Percentiles rank a stretch among this genome's conserved stretches.
These are phyloP conservation scores for Hippocampus abdominalis DNA, from an alignment of 2,113 vertebrate genomes.

Conservation along the genomic window DNA sequence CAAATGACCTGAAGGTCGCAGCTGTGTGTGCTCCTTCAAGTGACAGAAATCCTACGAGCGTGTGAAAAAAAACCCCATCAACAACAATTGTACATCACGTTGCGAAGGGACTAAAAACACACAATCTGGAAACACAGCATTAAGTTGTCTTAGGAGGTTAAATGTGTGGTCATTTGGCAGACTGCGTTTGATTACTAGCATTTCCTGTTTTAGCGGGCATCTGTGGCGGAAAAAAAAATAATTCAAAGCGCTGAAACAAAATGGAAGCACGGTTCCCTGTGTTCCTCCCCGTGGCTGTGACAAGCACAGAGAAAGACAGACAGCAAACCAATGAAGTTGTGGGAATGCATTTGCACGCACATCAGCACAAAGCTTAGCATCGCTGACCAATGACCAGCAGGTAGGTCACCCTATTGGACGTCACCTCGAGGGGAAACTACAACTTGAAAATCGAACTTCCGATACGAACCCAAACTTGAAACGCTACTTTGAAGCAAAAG, in stretches of 20 bases:
- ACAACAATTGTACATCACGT: background rate
- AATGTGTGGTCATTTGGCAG: slow-evolving; percentile 29
- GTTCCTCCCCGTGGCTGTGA: slow-evolving; percentile 44
- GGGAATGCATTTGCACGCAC: slow-evolving; percentile 4
- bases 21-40: slow-evolving; percentile 2
- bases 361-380: slow-evolving; percentile 1
- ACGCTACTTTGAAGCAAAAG: too few relatives aligned
- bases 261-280: slow-evolving; percentile 46
- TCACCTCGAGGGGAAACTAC: background rate
- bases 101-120: background rate
- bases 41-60: background rate
- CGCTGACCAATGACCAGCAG: background rate
- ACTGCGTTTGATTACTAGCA: slow-evolving; percentile 32
- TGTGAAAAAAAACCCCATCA: background rate
- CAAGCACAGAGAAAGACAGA: slow-evolving; percentile 34
- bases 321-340: slow-evolving; percentile 30
- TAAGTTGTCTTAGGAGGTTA: slow-evolving; percentile 4
- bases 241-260: slow-evolving; percentile 50
- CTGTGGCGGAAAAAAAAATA: slow-evolving; percentile 12
- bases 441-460: too few relatives aligned
- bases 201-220: slow-evolving; percentile 49
- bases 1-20: slow-evolving; percentile 18
- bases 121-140: slow-evolving; percentile 1
- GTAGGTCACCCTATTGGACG: background rate
- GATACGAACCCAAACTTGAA: too few relatives aligned